Percentiles rank a stretch among this genome's conserved stretches.
phyloP scores from a whole-genome alignment of 2,888 invertebrate genomes.

The Sarcophaga subvicina region DNA sequence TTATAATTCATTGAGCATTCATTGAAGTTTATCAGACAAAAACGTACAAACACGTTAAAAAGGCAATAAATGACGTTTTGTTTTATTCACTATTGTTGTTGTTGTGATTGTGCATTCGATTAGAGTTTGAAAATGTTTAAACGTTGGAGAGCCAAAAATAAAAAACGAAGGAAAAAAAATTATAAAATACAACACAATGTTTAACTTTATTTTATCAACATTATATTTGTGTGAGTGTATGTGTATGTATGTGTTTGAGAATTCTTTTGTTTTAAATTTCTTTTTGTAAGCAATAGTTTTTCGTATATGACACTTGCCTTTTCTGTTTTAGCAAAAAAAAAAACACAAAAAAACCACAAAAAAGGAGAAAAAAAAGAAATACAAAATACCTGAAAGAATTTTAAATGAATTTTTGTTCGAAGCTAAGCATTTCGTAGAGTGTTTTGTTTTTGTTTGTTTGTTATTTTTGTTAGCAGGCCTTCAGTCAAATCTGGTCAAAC shows the following conservation, averaged over 20 bases:
- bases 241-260: slow-evolving; percentile 2
- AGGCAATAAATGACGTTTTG: slow-evolving; percentile 41
- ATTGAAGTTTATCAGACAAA: slow-evolving; percentile 45
- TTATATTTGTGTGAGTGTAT: background rate
- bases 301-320: slow-evolving; percentile 68
- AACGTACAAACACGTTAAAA: slow-evolving; percentile 48
- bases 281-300: slow-evolving; percentile 67
- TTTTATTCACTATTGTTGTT: slow-evolving; percentile 24
- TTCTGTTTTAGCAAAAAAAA: slow-evolving; percentile 41
- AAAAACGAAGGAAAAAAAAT: background rate
- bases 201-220: background rate
- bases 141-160: background rate
- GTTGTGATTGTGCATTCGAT: slow-evolving; percentile 52
- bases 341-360: background rate
- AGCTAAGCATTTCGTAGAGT: background rate
- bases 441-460: slow-evolving; percentile 12
- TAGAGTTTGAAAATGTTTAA: slow-evolving; percentile 37
- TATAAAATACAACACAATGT: slow-evolving; percentile 12
- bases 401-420: slow-evolving; percentile 51
- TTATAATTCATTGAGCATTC: slow-evolving; percentile 65
- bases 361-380: slow-evolving; percentile 1
- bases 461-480: slow-evolving; percentile 45
- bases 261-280: slow-evolving; percentile 72
- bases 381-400: slow-evolving; percentile 51
- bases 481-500: slow-evolving; percentile 63